phyloP scores from a whole-genome alignment of 2,797 vertebrate species.

The Trichosurus vulpecula region DNA sequence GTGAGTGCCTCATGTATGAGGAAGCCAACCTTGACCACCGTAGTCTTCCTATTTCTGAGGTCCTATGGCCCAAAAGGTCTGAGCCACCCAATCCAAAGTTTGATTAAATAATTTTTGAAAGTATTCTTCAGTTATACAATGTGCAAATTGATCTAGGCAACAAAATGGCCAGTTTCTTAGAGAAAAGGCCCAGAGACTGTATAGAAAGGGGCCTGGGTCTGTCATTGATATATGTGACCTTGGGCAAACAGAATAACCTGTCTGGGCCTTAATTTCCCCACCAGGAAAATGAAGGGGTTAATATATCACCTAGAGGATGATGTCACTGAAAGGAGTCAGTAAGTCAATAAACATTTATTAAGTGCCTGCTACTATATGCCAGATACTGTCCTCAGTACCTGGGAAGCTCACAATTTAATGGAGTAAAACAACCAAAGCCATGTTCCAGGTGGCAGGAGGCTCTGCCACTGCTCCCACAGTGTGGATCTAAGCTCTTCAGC shows the following conservation, averaged over 20 bases:
- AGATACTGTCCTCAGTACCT: not conserved
- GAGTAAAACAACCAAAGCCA: not conserved
- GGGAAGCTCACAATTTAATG: not conserved
- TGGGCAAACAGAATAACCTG: not conserved
- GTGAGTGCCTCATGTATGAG: not conserved
- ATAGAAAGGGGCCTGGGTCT: not conserved
- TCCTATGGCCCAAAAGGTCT: not conserved
- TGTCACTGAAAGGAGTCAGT: not conserved
- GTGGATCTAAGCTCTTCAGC: not conserved
- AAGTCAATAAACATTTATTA: not conserved
- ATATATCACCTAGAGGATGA: not conserved
- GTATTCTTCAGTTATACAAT: not conserved
- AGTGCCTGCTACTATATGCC: not conserved
- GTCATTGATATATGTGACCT: not conserved
- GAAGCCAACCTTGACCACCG: not conserved
- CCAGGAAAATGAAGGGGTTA: not conserved
- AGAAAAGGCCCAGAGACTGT: not conserved
- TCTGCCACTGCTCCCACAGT: not conserved
- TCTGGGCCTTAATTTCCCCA: not conserved
- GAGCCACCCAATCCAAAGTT: not conserved
- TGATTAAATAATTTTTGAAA: not conserved
- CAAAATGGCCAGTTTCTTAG: not conserved
- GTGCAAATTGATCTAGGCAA: not conserved
- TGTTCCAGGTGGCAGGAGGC: not conserved
- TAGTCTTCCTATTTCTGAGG: not conserved